phyloP scores from a whole-genome alignment of 1,140 invertebrate genomes.

The Lanistes nyassanus region DNA sequence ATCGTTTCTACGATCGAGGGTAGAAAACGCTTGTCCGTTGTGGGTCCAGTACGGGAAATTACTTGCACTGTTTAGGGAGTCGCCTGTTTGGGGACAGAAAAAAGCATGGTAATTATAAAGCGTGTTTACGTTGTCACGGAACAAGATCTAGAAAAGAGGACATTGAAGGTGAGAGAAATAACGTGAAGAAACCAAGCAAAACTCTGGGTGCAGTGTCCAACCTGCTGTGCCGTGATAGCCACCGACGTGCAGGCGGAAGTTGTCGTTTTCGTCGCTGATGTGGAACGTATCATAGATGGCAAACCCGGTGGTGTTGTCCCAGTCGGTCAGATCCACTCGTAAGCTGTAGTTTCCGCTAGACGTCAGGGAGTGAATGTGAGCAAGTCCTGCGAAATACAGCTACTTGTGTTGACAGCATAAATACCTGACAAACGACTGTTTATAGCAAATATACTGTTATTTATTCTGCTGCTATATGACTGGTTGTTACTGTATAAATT shows the following conservation, averaged over 20 bases:
- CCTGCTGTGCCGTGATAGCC: not conserved
- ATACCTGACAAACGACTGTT: not conserved
- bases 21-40: not conserved
- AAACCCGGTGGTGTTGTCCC: not conserved
- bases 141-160: no score
- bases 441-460: not conserved
- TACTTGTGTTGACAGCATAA: no score
- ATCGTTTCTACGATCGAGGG: not conserved
- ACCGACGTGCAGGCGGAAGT: not conserved
- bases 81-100: no score
- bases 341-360: conserved; percentile 69
- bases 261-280: not conserved
- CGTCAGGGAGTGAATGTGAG: conserved; percentile 62
- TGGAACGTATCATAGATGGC: not conserved
- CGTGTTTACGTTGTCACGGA: no score
- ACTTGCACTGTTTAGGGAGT: no score
- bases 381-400: conserved; percentile 40
- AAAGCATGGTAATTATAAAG: no score
- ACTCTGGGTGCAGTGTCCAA: not conserved
- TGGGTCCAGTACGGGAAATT: not conserved
- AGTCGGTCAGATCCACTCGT: conserved; percentile 74
- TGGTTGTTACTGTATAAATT: not conserved
- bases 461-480: not conserved
- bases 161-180: no score
- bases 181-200: no score